Evolutionary conservation across 2,113 vertebrate genomes (phyloP).

Genomic region (Hemibagrus wyckioides): DNA sequence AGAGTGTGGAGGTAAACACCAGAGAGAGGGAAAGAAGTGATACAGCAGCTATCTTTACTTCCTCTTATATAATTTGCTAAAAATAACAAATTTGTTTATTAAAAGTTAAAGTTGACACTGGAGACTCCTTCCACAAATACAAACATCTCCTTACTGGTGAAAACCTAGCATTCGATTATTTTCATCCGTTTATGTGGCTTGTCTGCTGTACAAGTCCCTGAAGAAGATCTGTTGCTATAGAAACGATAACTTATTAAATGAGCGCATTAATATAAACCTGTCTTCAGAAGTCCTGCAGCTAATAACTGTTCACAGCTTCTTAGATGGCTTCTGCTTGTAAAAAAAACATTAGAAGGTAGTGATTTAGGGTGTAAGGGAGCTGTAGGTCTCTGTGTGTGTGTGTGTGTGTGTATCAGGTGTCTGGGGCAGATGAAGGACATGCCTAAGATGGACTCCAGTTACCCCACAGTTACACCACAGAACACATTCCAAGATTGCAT

Average conservation of each 20-base stretch:
- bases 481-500: slow-evolving; percentile 33
- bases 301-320: neutral
- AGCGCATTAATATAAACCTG: no score
- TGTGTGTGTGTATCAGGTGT: slow-evolving; percentile 57
- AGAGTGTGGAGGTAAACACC: slow-evolving; percentile 89
- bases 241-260: no score
- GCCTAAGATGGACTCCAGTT: slow-evolving; percentile 35
- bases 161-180: no score
- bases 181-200: no score
- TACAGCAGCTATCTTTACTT: neutral
- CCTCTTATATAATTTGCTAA: no score
- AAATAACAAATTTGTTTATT: no score
- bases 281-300: no score
- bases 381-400: neutral
- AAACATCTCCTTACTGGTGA: no score
- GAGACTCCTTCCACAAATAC: neutral
- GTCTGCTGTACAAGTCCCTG: no score
- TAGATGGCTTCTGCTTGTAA: neutral
- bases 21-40: neutral
- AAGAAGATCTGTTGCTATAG: no score
- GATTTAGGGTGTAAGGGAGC: slow-evolving; percentile 61
- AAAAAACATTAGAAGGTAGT: slow-evolving; percentile 45
- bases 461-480: slow-evolving; percentile 64
- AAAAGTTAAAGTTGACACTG: no score
- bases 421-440: slow-evolving; percentile 50